Evolutionary conservation across 2,888 invertebrate species (phyloP), one percentile per base, ranked within the genome.

Genomic region (Megastigmus dorsalis): DNA sequence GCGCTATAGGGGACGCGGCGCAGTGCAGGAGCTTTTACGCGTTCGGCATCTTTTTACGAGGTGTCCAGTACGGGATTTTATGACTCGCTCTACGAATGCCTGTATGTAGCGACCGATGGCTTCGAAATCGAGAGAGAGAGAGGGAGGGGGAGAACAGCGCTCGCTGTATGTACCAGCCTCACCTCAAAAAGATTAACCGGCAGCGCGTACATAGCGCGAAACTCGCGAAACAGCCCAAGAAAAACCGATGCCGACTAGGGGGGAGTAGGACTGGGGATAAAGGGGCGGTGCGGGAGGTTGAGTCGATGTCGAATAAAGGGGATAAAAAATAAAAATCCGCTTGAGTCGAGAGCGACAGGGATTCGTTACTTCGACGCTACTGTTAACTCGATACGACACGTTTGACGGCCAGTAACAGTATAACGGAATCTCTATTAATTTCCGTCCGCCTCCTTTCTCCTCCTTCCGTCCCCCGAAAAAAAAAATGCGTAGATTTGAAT

Each of bases 21-120:
- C n/a, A 23, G 41, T 15, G 28, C 0, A 15, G 23, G 18, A 20
- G 65, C 59, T 59, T 72, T 72, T 57, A 72, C 60, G 73, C 43
- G 41, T 72, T 62, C 9, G 43, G 33, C 55, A 67, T 57, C 45
- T 48, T 69, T 74, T 74, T 74, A 74, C 74, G 68, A 74, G 62
- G 57, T 74, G 74, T 74, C 68, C 68, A 45, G 54, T 15, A 23
- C 45, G 50, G n/a, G 74, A 68, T 74, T 74, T 73, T 68, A 69
- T 43, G 63, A 68, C 57, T 63, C 18, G 55, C 1, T 41, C 52
- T 20, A 41, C 54, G 23, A 41, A 18, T 9, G 26, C n/a, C 18
- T 7, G n/a, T n/a, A n/a, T n/a, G n/a, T n/a, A n/a, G 1, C 30
- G 43, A 4, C 13, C 41, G 33, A 43, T 33, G 20, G 65, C 30